Evolutionary conservation across 2,888 invertebrate species (phyloP).

Genomic region (Apodemia duryi): DNA sequence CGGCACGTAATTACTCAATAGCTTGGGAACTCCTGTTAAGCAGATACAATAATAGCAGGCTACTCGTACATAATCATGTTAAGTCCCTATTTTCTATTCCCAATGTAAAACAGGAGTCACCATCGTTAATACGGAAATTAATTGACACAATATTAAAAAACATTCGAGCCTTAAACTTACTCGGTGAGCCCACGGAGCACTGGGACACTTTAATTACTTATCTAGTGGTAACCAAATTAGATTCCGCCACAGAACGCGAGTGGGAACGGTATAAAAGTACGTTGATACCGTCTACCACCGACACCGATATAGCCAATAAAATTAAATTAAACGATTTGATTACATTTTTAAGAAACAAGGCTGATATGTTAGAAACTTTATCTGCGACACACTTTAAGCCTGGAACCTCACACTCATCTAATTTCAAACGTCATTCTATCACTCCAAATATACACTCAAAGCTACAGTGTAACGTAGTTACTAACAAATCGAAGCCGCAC

Average conservation of each 20-base stretch:
- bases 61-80: conserved; percentile 21
- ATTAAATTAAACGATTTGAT: conserved; percentile 17
- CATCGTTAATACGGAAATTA: conserved; percentile 24
- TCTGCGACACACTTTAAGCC: conserved; percentile 2
- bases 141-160: conserved; percentile 29
- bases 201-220: conserved; percentile 30
- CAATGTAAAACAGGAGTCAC: conserved; percentile 26
- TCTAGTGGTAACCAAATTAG: conserved; percentile 31
- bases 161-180: conserved; percentile 28
- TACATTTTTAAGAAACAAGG: conserved; percentile 19
- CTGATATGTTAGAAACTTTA: conserved; percentile 22
- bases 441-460: background rate
- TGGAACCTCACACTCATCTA: background rate
- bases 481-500: background rate
- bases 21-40: conserved; percentile 24
- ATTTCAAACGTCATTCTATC: background rate
- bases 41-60: conserved; percentile 23
- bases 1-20: conserved; percentile 23
- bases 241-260: conserved; percentile 28
- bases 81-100: conserved; percentile 22
- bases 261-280: conserved; percentile 27
- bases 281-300: background rate
- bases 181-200: conserved; percentile 26
- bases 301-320: conserved; percentile 1
- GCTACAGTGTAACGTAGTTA: background rate